Evolutionary conservation across 2,888 invertebrate genomes (phyloP), one percentile per base, ranked within the genome.

Genomic region (Oasisia sp.): DNA sequence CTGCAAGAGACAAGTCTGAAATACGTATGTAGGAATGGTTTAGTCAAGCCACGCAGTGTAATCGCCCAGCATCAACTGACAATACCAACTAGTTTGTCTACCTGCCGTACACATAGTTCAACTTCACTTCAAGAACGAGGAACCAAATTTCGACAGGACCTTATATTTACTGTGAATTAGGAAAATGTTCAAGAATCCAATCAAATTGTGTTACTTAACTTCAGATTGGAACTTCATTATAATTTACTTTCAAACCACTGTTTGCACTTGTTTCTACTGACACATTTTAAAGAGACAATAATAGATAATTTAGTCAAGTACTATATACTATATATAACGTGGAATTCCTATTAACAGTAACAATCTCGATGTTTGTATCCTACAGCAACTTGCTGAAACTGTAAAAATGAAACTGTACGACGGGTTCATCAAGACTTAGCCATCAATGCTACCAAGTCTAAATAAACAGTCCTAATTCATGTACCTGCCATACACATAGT

Each of bases 61-160:
- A n/a, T 3, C 19, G 90, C 90, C 3, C 11, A 32, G 90, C 44
- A 19, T 44, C 14, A 32, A 90, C 90, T 90, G 27, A 74, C n/a
- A 74, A 27, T 74, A 19, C 74, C 27, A 19, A 74, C 74, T 27
- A 14, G 74, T 74, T 74, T n/a, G n/a, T 74, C 27, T 74, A 74
- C 74, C 74, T 74, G 74, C 74, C 74, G 74, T 74, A 74, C 74
- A 74, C 74, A 74, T 74, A 74, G 74, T 74, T 19, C 74, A 74
- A 74, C 74, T 74, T 74, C 74, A 74, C 27, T 27, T 74, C 74
- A 74, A 74, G 74, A 74, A 74, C 5, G 74, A 74, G 27, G 74
- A 74, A 74, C 74, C 74, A 74, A 74, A 74, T 74, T 74, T 74
- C 27, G 74, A 74, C 74, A 74, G 74, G 74, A 74, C 74, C 74